phyloP scores from a whole-genome alignment of 2,113 vertebrate species.

The Pachycephala philippinensis region DNA sequence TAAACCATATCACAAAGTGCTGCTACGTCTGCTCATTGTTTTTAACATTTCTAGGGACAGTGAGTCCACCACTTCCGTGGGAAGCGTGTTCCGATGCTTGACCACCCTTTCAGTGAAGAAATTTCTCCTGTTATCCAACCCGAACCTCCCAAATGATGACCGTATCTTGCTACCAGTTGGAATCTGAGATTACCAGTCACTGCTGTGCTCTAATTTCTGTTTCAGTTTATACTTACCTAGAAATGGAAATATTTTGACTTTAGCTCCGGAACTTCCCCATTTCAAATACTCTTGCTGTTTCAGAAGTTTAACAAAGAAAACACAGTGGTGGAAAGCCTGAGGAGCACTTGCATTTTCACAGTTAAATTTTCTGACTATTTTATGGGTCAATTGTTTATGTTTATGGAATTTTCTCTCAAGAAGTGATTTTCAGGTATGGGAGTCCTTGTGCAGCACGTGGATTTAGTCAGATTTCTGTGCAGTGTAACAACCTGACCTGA shows the following conservation, averaged over 20 bases:
- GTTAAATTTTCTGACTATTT: neutral
- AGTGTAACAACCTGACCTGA: neutral
- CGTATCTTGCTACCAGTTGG: neutral
- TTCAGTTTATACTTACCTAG: neutral
- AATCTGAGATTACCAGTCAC: neutral
- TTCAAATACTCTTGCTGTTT: neutral
- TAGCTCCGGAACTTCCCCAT: neutral
- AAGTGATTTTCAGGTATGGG: neutral
- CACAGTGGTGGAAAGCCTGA: neutral
- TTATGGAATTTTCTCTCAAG: neutral
- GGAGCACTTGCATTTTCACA: neutral
- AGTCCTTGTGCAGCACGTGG: fast-evolving
- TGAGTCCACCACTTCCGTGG: neutral
- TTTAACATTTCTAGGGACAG: neutral
- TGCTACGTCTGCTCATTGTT: neutral
- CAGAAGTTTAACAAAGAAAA: neutral
- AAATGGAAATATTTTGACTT: neutral
- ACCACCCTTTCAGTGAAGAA: neutral
- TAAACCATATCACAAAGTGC: neutral
- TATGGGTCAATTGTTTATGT: neutral
- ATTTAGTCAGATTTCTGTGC: neutral
- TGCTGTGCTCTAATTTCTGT: neutral
- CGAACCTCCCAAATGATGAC: neutral
- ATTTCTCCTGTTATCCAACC: neutral
- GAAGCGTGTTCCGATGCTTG: neutral